Conservation (phyloP, 2,888 invertebrate species). For the Volucella inanis region DNA sequence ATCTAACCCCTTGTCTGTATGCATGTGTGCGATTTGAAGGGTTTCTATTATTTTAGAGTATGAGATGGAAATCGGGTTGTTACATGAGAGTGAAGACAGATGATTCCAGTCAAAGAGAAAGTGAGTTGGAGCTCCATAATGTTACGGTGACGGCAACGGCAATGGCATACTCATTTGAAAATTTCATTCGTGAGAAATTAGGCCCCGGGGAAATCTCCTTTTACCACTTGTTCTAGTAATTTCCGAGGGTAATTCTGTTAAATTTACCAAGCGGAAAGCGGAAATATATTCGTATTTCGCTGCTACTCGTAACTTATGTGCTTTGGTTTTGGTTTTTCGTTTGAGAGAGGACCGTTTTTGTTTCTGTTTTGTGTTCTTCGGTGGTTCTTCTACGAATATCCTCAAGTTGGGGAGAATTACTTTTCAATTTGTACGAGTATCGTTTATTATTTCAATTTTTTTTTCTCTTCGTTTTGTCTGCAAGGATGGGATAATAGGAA, state of each 20-base stretch:
- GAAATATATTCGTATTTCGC: slow-evolving; percentile 24
- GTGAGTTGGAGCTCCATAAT: background rate
- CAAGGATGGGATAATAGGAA: background rate
- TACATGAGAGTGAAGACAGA: slow-evolving; percentile 10
- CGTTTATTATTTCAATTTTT: slow-evolving; percentile 37
- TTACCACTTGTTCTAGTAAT: slow-evolving; percentile 70
- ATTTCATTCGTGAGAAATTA: slow-evolving; percentile 71
- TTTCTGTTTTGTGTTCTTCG: background rate
- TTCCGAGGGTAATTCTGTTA: slow-evolving; percentile 63
- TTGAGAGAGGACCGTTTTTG: background rate
- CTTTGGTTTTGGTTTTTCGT: slow-evolving; percentile 6
- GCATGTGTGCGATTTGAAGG: slow-evolving; percentile 44
- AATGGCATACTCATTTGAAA: slow-evolving; percentile 54
- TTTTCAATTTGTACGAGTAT: slow-evolving; percentile 53
- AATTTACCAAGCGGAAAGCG: slow-evolving; percentile 45
- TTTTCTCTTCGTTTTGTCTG: background rate
- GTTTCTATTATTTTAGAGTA: background rate
- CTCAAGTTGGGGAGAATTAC: slow-evolving; percentile 21
- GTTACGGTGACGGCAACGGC: background rate
- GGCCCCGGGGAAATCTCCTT: slow-evolving; percentile 69
- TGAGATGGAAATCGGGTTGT: background rate
- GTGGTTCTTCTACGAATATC: no score
- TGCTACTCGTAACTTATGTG: slow-evolving; percentile 15
- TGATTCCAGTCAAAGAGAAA: slow-evolving; percentile 13
- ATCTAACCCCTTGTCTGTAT: slow-evolving; percentile 16